Evolutionary conservation across 2,888 invertebrate species (phyloP), one percentile per base, ranked within the genome.

Genomic region (Drosophila parthenogenetica): DNA sequence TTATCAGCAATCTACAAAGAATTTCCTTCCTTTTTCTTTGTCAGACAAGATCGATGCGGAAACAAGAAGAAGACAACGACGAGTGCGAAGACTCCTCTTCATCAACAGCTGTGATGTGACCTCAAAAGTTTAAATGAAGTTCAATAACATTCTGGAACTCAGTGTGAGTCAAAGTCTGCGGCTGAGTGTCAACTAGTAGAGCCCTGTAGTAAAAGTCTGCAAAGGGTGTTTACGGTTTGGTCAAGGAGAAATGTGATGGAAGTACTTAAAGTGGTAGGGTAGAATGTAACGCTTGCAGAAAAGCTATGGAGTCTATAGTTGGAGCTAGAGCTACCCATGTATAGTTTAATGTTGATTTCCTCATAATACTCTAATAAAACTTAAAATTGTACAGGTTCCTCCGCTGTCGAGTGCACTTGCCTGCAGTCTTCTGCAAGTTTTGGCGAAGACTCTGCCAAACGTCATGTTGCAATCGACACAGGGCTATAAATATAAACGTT

Each of bases 91-190:
- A 46, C 32, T 42, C n/a, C 17, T 53, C 17, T 8, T 53, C 25
- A 32, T 16, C 42, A 39, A 40, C 42, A 22, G 43, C 13, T 29
- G 35, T 11, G 29, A 5, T 14, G 22, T 60, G 63, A 55, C 70
- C 74, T 73, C 40, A 46, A 32, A 61, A 53, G 51, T 61, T 35
- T 35, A 35, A 35, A 11, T 63, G 40, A 77, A 69, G 66, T 73
- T 76, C 77, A 77, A 76, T 61, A 69, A 51, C 73, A 74, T 61
- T 3, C 35, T 29, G 8, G 29, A 29, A 49, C 8, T 3, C 8
- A 35, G 35, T 35, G 17, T n/a, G 17, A 49, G 49, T 49, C 49
- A 50, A 50, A 50, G 45, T 51, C 14, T 4, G 42, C 16, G 55
- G 0, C 17, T 39, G 75, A 46, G 46, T 39, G 51, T 19, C 49